These are phyloP conservation scores for Pristiophorus japonicus DNA, from an alignment of 2,113 vertebrate genomes.

Conservation along the genomic window DNA sequence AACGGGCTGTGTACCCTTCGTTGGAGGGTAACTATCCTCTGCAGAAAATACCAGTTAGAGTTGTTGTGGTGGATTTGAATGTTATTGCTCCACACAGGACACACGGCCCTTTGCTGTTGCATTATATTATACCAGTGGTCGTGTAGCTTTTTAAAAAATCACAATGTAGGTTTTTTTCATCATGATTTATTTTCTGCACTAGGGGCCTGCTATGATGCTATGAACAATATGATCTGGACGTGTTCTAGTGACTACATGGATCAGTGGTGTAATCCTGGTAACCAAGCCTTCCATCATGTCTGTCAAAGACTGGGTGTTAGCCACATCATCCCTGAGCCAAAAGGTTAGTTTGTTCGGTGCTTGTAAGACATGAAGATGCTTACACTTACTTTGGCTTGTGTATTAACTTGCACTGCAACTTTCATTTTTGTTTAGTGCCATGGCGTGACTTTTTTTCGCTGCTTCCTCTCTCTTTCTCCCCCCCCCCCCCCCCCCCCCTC, in stretches of 20 bases:
- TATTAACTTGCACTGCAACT: background rate
- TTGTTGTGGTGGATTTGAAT: background rate
- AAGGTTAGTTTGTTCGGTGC: constrained; percentile 65
- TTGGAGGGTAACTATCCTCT: background rate
- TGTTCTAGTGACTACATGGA: constrained; percentile 97
- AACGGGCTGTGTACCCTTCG: background rate
- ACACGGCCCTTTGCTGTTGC: background rate
- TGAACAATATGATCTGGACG: constrained; percentile 96
- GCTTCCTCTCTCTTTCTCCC: too few relatives aligned
- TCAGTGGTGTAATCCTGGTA: constrained; percentile 97
- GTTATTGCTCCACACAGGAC: background rate
- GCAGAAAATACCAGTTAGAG: background rate
- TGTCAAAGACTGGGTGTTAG: constrained; percentile 91
- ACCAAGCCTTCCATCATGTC: constrained; percentile 97
- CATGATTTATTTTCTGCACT: constrained; percentile 17
- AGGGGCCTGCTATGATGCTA: constrained; percentile 92
- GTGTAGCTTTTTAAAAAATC: background rate
- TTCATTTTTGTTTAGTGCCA: background rate
- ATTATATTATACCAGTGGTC: background rate
- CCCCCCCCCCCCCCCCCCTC: background rate
- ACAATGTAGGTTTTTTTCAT: background rate
- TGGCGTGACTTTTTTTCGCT: background rate
- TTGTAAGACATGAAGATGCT: background rate
- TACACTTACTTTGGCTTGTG: background rate
- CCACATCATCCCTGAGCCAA: constrained; percentile 83